Base-by-base conservation (phyloP, 1,140 invertebrate genomes). In the Leptopilina clavipes region DNA sequence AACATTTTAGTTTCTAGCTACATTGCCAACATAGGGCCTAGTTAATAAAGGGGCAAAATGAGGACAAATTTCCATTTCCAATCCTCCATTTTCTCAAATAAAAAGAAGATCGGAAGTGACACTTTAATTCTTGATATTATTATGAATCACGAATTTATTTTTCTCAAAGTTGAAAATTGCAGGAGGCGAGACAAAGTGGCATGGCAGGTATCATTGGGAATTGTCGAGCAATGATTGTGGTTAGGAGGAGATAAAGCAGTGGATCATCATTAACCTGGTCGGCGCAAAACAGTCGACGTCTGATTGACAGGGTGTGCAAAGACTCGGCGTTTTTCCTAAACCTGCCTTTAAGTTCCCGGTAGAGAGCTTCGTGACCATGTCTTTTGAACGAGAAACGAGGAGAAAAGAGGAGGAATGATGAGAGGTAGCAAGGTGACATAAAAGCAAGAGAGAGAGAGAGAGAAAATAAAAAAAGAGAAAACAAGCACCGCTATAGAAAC, bases 241-340 rank as follows among this genome's bases (percentile, higher is more conserved):
- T 22, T 22, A 59, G 11, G 12, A 59, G 22, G 71, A 56, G 19
- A 45, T 65, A 44, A 44, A 86, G 82, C 84, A 86, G 86, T 86
- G 86, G 85, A 87, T 88, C 87, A 86, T 88, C 86, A 87, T 88
- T 88, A 88, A 85, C 83, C 83, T 81, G 86, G 82, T 80, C 75
- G 82, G 70, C 74, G 80, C 85, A 87, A 87, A 88, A 87, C 86
- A 84, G 75, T 31, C 76, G 84, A 84, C 85, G 76, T 78, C 84
- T 88, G 87, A 88, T 88, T 88, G 87, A 88, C 87, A 88, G 86
- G 82, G 65, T 56, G 77, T 83, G 85, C 85, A 82, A 86, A 84
- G 84, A 85, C 79, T 84, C 84, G 81, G 78, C 81, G 85, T 87
- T 86, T 87, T 86, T 86, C 85, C 85, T 83, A 82, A 81, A 82